Evolutionary conservation across 53 echinoderm and acorn worm genomes (phyloP).

Genomic region (Apostichopus leukothele): DNA sequence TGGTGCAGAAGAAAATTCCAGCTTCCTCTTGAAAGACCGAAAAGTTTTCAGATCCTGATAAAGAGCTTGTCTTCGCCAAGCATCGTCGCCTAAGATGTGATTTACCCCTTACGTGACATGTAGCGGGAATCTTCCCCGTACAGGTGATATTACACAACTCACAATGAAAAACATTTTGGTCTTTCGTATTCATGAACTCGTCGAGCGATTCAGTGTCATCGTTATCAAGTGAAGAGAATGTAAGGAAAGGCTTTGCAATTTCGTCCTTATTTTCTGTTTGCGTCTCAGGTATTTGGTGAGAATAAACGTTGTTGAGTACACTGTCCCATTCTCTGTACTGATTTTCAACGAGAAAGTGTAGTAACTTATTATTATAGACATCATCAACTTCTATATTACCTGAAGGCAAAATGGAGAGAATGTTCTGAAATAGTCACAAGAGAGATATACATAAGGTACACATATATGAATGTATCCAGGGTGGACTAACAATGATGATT

Average conservation of each 20-base stretch:
- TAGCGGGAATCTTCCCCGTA: background rate
- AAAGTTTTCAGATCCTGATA: background rate
- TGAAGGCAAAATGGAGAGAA: no score
- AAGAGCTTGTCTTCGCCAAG: background rate
- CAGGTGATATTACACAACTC: constrained; percentile 4
- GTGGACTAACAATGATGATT: no score
- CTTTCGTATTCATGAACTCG: background rate
- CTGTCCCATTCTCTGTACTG: no score
- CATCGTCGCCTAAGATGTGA: background rate
- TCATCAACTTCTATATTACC: no score
- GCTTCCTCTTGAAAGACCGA: constrained; percentile 3
- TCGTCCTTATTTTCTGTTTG: background rate
- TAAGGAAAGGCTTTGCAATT: background rate
- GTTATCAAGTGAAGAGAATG: background rate
- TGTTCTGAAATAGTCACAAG: no score
- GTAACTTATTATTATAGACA: no score
- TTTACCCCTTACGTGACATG: background rate
- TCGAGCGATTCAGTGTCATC: background rate
- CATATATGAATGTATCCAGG: no score
- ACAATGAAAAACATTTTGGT: constrained; percentile 3
- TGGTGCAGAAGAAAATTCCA: background rate
- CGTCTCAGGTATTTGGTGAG: background rate
- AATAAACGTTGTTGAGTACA: background rate
- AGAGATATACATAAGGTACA: no score
- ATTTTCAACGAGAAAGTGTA: no score